Evolutionary conservation across 1,140 invertebrate species (phyloP).

Genomic region (Zaprionus davidi): DNA sequence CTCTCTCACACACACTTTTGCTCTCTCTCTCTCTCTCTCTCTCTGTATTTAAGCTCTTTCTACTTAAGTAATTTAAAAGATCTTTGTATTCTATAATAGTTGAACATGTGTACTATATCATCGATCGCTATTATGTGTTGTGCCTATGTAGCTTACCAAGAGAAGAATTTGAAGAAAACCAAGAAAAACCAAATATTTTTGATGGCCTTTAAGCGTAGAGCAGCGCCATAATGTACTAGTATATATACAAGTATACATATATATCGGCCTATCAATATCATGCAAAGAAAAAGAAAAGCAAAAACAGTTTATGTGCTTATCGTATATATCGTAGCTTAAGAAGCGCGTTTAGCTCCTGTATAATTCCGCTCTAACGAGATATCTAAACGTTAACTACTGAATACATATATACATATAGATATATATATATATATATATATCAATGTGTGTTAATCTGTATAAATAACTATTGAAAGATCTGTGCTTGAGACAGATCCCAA

Average conservation of each 20-base stretch:
- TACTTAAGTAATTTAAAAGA: constrained; percentile 24
- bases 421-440: constrained; percentile 8
- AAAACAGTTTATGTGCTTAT: constrained; percentile 12
- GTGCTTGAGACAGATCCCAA: not conserved
- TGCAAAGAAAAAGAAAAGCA: constrained; percentile 7
- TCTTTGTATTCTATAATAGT: constrained; percentile 30
- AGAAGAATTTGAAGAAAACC: not conserved
- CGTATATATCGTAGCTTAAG: constrained; percentile 31
- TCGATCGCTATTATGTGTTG: constrained; percentile 50
- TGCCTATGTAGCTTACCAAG: constrained; percentile 52
- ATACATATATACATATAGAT: not conserved
- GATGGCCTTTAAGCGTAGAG: constrained; percentile 42
- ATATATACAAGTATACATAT: constrained; percentile 10
- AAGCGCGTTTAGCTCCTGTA: constrained; percentile 24
- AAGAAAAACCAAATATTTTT: constrained; percentile 36
- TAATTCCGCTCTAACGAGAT: constrained; percentile 16
- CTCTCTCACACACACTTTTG: not conserved
- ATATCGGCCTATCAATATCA: constrained; percentile 20
- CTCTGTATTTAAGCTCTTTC: constrained; percentile 10
- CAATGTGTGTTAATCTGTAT: not conserved
- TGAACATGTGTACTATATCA: constrained; percentile 45
- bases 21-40: constrained; percentile 12
- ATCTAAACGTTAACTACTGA: constrained; percentile 2
- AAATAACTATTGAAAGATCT: not conserved
- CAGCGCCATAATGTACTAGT: constrained; percentile 8